Evolutionary conservation across 2,888 invertebrate species (phyloP), one percentile per base, ranked within the genome.

Genomic region (Galeopsomyia nigrocyanea): DNA sequence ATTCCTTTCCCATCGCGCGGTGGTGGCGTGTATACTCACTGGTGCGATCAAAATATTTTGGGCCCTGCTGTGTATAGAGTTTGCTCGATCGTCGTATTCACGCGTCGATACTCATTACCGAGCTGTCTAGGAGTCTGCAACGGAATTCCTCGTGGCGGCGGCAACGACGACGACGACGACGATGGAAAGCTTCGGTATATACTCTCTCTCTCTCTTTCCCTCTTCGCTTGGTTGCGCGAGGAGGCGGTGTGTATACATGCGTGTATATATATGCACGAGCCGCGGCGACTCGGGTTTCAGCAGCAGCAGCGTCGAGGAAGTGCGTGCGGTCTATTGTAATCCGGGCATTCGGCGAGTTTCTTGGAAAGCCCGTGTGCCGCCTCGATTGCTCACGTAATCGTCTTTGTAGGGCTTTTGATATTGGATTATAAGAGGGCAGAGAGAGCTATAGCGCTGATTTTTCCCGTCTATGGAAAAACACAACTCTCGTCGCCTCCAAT

Each of bases 241-340:
- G 46, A 58, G 19, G 46, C 10, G 2, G 16, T 6, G 19, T 47
- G 60, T 26, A 7, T 39, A 39, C 73, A 62, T 70, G 73, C 76
- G 66, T 74, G 75, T 71, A 70, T 73, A 70, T 65, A 68, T 69
- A 73, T 73, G 68, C 73, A 65, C 73, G 67, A 68, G 73, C 67
- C 72, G 71, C 70, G 70, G 70, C 73, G 74, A 70, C n/a, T 75
- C 76, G 77, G 77, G 76, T 78, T 78, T 79, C 80, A 79, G 5
- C 26, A 5, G 26, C 79, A 80, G 78, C 79, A 78, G 75, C 80
- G 78, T 73, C 82, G 78, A 77, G 76, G 76, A 73, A 68, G 63
- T 57, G 68, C 39, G 50, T 55, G 68, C 68, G 70, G 60, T 47
- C 58, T 47, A 50, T 19, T 21, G 55, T 64, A 73, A 73, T 68